Evolutionary conservation across 2,888 invertebrate genomes (phyloP), one percentile per base, ranked within the genome.

Genomic region (Parthenolecanium corni): DNA sequence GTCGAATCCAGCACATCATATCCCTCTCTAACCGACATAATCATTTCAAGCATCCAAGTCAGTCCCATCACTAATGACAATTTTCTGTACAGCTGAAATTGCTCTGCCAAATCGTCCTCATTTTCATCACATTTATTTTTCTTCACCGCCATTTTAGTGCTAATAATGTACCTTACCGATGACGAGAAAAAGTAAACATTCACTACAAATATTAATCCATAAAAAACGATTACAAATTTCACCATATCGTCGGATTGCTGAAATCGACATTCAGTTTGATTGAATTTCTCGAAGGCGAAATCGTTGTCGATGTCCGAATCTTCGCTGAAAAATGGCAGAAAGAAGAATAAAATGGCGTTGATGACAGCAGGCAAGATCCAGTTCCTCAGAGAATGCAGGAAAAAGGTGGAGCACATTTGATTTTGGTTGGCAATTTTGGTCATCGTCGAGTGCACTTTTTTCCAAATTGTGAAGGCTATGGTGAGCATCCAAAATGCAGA

Each of bases 401-500:
- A 67, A 67, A 76, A 76, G 64, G 73, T 71, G 9, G 69, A 66
- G 69, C 68, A 69, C 52, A 71, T 71, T 69, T 71, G 70, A 2
- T 75, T 75, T 18, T 70, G 69, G 3, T 73, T 71, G 1, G 75
- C 73, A 42, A 76, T 66, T 2, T 76, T 70, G 66, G 76, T 74
- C 0, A 76, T 76, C 1, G 76, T 76, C 66, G 73, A 67, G 40
- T 71, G 70, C 25, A 75, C 71, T n/a, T 74, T 77, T 68, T 72
- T 71, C 71, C 72, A 75, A n/a, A 74, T 75, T 67, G 78, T 79
- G 69, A 75, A 75, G 0, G 79, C 75, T 70, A 79, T 74, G 5
- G 77, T 74, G 51, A 76, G 74, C 75, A 77, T 77, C 80, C 80
- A 80, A 64, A 74, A 74, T 68, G 79, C 79, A 1, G 78, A 74